Conservation (phyloP, 2,797 vertebrate species). For the Syndactyla subalaris region DNA sequence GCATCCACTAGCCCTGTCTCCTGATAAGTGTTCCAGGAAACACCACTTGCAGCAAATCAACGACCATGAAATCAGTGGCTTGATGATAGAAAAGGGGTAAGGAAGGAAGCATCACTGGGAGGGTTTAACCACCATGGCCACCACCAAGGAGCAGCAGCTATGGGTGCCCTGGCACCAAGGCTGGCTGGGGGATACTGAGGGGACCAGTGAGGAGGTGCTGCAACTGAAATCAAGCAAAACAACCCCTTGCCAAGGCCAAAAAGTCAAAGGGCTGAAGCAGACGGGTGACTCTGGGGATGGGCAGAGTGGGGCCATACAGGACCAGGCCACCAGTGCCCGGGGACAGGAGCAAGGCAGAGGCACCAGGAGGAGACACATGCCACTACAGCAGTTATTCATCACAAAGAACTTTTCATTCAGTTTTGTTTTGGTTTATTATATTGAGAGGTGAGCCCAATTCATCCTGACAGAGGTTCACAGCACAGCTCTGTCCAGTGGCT, state of each 20-base stretch:
- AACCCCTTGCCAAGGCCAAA: not conserved
- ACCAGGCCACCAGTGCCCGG: fast-evolving
- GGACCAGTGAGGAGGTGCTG: not conserved
- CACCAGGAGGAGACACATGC: not conserved
- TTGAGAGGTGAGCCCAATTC: not conserved
- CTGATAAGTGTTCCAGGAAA: not conserved
- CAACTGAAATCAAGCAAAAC: not conserved
- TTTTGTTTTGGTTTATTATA: not conserved
- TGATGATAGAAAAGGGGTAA: not conserved
- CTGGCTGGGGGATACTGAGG: not conserved
- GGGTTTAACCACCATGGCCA: not conserved
- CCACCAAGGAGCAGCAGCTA: not conserved
- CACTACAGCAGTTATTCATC: not conserved
- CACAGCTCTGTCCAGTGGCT: not conserved
- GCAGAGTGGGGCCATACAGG: not conserved
- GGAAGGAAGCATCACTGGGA: not conserved
- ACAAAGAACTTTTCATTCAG: not conserved
- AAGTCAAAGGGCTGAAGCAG: not conserved
- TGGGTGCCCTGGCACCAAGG: not conserved
- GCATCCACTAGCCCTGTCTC: not conserved
- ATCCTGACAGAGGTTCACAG: slow-evolving; percentile 32
- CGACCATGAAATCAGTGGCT: fast-evolving
- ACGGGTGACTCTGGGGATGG: fast-evolving
- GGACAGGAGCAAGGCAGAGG: not conserved
- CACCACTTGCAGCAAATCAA: not conserved